These are phyloP conservation scores for Dermochelys coriacea DNA, from an alignment of 2,797 vertebrate genomes.

Conservation along the genomic window DNA sequence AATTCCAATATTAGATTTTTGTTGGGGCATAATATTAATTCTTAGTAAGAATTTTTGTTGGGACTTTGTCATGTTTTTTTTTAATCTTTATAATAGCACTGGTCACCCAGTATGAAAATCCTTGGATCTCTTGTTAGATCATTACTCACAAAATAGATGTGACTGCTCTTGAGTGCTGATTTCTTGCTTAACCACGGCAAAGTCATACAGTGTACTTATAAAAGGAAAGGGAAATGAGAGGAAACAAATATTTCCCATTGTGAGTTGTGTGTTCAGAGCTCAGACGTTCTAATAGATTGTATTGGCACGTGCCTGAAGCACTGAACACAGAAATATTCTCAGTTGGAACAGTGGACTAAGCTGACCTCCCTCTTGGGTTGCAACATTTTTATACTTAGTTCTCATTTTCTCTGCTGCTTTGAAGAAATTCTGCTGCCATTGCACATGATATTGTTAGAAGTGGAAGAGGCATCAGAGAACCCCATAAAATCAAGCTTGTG, in stretches of 20 bases:
- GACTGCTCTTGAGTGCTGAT: constrained; percentile 14
- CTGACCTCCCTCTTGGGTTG: constrained; percentile 53
- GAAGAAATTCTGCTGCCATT: constrained; percentile 71
- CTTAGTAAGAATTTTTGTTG: constrained; percentile 53
- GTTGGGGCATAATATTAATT: constrained; percentile 2
- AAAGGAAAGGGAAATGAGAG: constrained; percentile 32
- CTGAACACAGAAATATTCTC: constrained; percentile 4
- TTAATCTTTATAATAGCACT: constrained; percentile 45
- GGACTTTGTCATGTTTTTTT: constrained; percentile 45
- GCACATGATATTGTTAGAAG: constrained; percentile 71
- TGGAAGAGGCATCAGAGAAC: constrained; percentile 62
- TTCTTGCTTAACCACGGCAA: constrained; percentile 12
- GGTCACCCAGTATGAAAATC: constrained; percentile 52
- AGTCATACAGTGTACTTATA: constrained; percentile 8
- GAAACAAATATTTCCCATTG: constrained; percentile 7
- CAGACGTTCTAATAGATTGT: neutral
- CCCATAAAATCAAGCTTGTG: constrained; percentile 82
- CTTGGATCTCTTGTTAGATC: constrained; percentile 33
- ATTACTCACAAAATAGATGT: constrained; percentile 56
- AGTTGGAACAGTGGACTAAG: constrained; percentile 30
- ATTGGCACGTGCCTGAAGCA: constrained; percentile 33
- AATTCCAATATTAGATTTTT: constrained; percentile 47
- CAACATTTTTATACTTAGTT: constrained; percentile 68
- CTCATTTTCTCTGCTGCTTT: constrained; percentile 61
- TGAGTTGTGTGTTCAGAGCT: neutral